Evolutionary conservation across 2,888 invertebrate genomes (phyloP).

Genomic region (Sminthurinus aureus): DNA sequence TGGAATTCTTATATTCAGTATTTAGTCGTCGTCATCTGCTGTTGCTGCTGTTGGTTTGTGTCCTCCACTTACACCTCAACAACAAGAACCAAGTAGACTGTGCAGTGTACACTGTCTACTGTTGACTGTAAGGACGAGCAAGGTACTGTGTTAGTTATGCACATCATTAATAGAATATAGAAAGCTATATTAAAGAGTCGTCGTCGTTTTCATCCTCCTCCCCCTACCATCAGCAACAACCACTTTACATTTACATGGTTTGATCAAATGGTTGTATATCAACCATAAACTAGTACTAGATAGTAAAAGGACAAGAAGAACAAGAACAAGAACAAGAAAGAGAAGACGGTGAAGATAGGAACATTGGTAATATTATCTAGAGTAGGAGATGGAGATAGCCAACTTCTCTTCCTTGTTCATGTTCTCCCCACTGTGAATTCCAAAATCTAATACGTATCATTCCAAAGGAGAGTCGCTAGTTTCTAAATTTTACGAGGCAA

Average conservation of each 20-base stretch:
- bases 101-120: too few species aligned
- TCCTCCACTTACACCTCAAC: too few species aligned
- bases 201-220: too few species aligned
- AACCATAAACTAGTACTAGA: not conserved
- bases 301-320: too few species aligned
- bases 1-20: not conserved
- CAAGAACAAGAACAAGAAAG: too few species aligned
- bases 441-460: not conserved
- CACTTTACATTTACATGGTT: not conserved
- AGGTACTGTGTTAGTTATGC: constrained; percentile 4
- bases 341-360: too few species aligned
- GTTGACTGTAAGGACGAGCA: not conserved
- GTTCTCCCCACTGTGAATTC: constrained; percentile 6
- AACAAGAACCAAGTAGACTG: too few species aligned
- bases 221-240: not conserved
- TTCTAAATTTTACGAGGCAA: constrained; percentile 11
- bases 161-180: constrained; percentile 17
- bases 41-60: too few species aligned
- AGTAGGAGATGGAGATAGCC: not conserved
- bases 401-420: not conserved
- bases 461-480: not conserved
- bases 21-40: too few species aligned
- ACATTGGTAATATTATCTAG: too few species aligned
- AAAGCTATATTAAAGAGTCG: not conserved
- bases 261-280: not conserved